phyloP scores from a whole-genome alignment of 2,797 vertebrate genomes.

The Lerista edwardsae region DNA sequence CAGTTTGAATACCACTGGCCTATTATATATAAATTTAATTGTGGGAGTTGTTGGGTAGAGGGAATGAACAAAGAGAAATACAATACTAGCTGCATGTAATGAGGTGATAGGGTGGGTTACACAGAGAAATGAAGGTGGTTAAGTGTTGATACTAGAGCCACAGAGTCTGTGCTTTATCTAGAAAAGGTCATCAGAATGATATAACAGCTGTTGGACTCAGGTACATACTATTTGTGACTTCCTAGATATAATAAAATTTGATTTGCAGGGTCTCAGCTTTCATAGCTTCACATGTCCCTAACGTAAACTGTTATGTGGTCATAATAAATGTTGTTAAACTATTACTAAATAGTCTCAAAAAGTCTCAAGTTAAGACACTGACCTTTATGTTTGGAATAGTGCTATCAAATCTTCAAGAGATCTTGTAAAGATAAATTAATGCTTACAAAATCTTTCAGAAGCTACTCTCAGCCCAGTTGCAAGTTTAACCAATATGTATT shows the following conservation, averaged over 20 bases:
- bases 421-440: not conserved
- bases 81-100: not conserved
- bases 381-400: not conserved
- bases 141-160: conserved; percentile 2
- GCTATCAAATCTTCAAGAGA: not conserved
- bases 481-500: too few relatives aligned
- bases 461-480: too few relatives aligned
- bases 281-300: not conserved
- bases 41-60: not conserved
- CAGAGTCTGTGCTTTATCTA: not conserved
- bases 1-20: too few relatives aligned
- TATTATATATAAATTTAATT: not conserved
- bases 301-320: not conserved
- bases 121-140: not conserved
- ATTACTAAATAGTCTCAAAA: not conserved
- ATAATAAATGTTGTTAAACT: not conserved
- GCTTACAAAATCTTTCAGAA: not conserved
- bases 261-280: not conserved
- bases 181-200: not conserved
- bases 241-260: not conserved
- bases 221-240: not conserved
- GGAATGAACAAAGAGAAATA: not conserved
- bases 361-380: not conserved
- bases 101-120: not conserved
- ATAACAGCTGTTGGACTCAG: not conserved